A percentile compares a stretch with the other conserved stretches of the same genome.
Conservation (phyloP, 2,888 invertebrate species). For the Bursaphelenchus okinawaensis region DNA sequence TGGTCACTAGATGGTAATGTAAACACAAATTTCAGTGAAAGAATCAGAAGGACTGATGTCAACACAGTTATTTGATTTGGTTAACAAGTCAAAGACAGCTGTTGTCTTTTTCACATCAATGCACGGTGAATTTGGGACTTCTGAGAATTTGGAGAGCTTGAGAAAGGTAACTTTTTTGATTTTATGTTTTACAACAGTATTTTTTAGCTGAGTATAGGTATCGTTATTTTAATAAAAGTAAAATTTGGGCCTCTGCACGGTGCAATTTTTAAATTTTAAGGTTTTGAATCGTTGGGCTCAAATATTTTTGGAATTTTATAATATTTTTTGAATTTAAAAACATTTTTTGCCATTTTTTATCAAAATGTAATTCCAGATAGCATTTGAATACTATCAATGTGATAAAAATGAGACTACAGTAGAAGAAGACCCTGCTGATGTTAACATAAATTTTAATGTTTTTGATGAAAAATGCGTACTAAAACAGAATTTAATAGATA, state of each 20-base stretch:
- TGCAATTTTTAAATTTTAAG: too few species aligned
- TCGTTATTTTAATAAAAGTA: too few species aligned
- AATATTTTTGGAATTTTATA: too few species aligned
- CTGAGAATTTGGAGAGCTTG: constrained; percentile 1
- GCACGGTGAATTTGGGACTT: not conserved
- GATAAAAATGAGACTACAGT: not conserved
- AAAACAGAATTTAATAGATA: not conserved
- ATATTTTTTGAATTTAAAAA: too few species aligned
- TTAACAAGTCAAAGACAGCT: not conserved
- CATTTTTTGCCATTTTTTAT: too few species aligned
- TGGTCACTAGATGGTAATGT: too few species aligned
- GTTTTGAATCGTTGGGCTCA: too few species aligned
- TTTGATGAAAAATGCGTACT: not conserved
- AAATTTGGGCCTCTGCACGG: too few species aligned
- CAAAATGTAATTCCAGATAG: not conserved
- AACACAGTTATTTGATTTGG: not conserved
- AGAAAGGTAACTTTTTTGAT: not conserved
- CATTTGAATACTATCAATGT: not conserved
- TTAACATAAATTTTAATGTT: not conserved
- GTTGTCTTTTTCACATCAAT: not conserved
- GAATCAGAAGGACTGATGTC: not conserved
- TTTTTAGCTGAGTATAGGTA: too few species aligned
- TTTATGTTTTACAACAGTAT: not conserved
- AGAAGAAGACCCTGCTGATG: not conserved
- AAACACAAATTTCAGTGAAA: too few species aligned